Evolutionary conservation across 2,113 vertebrate species (phyloP).

Genomic region (Anolis sagrei): DNA sequence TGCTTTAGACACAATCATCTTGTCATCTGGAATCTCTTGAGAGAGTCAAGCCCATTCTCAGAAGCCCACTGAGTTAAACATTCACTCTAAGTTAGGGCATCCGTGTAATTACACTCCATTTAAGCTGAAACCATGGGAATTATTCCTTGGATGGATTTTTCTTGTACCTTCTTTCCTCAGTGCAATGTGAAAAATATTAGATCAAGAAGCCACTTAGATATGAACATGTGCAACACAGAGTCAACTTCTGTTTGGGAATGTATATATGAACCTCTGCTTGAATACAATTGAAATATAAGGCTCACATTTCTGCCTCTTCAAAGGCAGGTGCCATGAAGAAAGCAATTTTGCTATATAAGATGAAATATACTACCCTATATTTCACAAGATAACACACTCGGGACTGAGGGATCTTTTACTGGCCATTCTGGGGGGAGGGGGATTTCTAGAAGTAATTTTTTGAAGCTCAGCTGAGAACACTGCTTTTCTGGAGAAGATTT

Average conservation of each 20-base stretch:
- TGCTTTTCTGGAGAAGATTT: no score
- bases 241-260: background rate
- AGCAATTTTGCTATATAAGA: background rate
- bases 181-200: conserved; percentile 18
- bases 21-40: conserved; percentile 11
- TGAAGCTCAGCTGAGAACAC: no score
- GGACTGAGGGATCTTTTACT: no score
- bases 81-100: conserved; percentile 14
- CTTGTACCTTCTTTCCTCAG: conserved; percentile 20
- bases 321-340: background rate
- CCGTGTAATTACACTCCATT: conserved; percentile 4
- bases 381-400: background rate
- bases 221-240: background rate
- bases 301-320: background rate
- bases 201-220: background rate
- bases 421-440: no score
- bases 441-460: no score
- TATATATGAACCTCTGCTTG: background rate
- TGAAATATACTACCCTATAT: background rate
- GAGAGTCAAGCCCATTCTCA: background rate
- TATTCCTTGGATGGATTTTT: conserved; percentile 29
- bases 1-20: fast-evolving
- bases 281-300: background rate
- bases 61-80: conserved; percentile 10
- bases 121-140: background rate